These are phyloP conservation scores for Leptinotarsa defecta DNA, from an alignment of 1,140 invertebrate species.

Conservation along the genomic window DNA sequence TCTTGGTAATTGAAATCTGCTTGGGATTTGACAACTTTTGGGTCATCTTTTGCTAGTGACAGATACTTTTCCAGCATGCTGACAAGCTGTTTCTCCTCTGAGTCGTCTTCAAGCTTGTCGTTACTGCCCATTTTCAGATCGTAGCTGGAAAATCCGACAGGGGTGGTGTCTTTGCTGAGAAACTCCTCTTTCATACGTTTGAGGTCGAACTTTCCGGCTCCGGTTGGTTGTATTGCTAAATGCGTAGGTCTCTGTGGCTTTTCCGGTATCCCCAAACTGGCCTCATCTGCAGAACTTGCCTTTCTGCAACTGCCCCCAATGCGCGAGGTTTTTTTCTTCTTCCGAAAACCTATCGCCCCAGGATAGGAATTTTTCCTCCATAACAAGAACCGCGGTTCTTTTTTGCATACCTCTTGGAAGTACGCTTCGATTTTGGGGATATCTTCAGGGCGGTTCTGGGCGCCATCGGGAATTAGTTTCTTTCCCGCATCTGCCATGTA, in stretches of 20 bases:
- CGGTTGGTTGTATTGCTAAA: slow-evolving; percentile 60
- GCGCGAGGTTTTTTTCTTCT: slow-evolving; percentile 61
- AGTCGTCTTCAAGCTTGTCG: slow-evolving; percentile 55
- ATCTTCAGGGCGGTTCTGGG: slow-evolving; percentile 71
- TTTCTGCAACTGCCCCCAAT: slow-evolving; percentile 71
- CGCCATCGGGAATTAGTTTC: slow-evolving; percentile 78
- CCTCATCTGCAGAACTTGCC: slow-evolving; percentile 66
- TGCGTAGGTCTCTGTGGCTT: slow-evolving; percentile 57
- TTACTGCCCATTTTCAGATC: slow-evolving; percentile 21
- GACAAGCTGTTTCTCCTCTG: slow-evolving; percentile 63
- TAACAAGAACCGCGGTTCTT: slow-evolving; percentile 75
- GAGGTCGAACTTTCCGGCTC: slow-evolving; percentile 67
- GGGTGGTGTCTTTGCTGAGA: slow-evolving; percentile 56
- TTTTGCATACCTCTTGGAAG: slow-evolving; percentile 80
- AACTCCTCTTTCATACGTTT: slow-evolving; percentile 70
- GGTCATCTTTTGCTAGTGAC: slow-evolving; percentile 46
- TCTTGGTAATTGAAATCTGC: slow-evolving; percentile 65
- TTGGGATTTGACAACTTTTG: slow-evolving; percentile 57
- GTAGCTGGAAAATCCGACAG: slow-evolving; percentile 37
- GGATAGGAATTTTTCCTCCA: slow-evolving; percentile 83
- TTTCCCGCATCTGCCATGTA: slow-evolving; percentile 90
- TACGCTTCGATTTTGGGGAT: slow-evolving; percentile 79
- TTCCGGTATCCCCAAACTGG: slow-evolving; percentile 26
- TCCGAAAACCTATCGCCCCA: slow-evolving; percentile 65
- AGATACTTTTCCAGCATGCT: slow-evolving; percentile 72